Evolutionary conservation across 2,797 vertebrate genomes (phyloP).

Genomic region (Lepilemur ruficaudatus): DNA sequence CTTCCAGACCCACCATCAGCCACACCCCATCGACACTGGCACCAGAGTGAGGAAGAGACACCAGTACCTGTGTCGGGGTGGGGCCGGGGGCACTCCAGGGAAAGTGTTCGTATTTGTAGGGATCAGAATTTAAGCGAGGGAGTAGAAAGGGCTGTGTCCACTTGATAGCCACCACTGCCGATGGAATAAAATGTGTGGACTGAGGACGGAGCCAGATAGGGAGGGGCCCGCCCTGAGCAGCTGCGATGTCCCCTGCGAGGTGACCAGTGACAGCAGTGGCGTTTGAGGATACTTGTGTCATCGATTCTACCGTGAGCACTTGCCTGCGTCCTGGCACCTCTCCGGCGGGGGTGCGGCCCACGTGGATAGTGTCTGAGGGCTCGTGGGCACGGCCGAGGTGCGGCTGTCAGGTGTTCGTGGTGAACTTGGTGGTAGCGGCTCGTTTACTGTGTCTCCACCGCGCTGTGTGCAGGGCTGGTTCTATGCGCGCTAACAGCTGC

Average conservation of each 20-base stretch:
- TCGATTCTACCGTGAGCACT: background rate
- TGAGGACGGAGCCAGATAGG: background rate
- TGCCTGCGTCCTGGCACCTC: background rate
- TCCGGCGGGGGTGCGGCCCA: rapidly evolving
- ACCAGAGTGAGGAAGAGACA: background rate
- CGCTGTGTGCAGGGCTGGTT: rapidly evolving
- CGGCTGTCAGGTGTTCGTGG: rapidly evolving
- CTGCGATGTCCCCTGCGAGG: rapidly evolving
- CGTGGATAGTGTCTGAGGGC: rapidly evolving
- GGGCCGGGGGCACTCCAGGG: too few species aligned
- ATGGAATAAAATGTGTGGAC: rapidly evolving
- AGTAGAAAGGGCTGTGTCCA: background rate
- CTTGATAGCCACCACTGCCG: too few species aligned
- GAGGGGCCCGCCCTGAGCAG: background rate
- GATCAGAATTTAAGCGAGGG: background rate
- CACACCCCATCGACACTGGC: background rate
- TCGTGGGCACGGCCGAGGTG: rapidly evolving
- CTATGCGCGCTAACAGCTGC: rapidly evolving
- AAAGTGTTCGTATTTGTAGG: background rate
- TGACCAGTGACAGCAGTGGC: rapidly evolving
- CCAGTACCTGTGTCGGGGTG: background rate
- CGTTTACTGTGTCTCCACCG: rapidly evolving
- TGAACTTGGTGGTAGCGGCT: too few species aligned
- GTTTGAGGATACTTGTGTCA: rapidly evolving
- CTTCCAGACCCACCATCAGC: background rate